Evolutionary conservation across 2,797 vertebrate species (phyloP).

Genomic region (Yasuhikotakia modesta): DNA sequence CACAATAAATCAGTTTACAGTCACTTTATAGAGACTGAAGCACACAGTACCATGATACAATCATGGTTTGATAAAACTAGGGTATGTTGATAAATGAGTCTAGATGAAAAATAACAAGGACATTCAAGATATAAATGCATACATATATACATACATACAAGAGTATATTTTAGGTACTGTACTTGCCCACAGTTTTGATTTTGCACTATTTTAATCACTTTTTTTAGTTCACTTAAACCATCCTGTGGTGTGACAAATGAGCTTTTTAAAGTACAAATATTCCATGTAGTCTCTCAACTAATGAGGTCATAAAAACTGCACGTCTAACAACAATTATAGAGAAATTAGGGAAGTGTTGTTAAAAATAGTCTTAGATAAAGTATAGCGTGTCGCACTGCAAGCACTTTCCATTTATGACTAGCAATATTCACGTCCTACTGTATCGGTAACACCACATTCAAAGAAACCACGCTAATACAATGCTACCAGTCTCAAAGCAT

Average conservation of each 20-base stretch:
- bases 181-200: neutral
- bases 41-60: neutral
- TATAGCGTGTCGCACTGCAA: neutral
- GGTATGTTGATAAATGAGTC: neutral
- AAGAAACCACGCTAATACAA: neutral
- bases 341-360: neutral
- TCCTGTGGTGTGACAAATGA: constrained; percentile 6
- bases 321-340: neutral
- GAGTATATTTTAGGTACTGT: neutral
- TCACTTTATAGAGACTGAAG: neutral
- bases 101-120: neutral
- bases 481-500: neutral
- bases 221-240: neutral
- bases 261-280: constrained; percentile 5
- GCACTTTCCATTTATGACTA: neutral
- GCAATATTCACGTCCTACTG: too few species aligned
- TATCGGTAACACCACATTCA: neutral
- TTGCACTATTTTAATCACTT: neutral
- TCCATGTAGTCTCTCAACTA: neutral
- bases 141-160: neutral
- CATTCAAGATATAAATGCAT: neutral
- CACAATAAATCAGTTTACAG: neutral
- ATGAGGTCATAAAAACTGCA: neutral
- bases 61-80: neutral
- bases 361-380: neutral